Percentiles rank a stretch among this genome's conserved stretches.
phyloP scores from a whole-genome alignment of 2,797 vertebrate genomes.

The Crenichthys baileyi region DNA sequence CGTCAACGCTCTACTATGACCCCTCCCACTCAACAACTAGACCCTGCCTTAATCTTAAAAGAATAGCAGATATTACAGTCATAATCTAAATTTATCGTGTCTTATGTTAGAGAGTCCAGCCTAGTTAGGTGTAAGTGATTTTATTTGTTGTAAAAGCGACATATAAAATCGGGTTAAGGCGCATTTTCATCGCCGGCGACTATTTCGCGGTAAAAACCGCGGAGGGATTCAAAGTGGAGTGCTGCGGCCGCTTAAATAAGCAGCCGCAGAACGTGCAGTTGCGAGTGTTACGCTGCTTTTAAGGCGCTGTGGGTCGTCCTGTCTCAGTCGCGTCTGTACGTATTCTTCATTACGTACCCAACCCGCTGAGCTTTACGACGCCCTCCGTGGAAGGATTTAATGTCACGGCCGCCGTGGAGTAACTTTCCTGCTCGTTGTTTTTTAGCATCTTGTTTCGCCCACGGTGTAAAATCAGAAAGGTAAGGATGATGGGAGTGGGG shows the following conservation, averaged over 20 bases:
- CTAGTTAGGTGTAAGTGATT: rapidly evolving
- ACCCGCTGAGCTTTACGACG: constrained; percentile 32
- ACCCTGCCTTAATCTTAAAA: background rate
- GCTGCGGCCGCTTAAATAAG: constrained; percentile 57
- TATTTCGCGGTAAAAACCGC: constrained; percentile 70
- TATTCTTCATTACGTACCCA: constrained; percentile 23
- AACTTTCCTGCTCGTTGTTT: constrained; percentile 45
- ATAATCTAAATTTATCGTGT: background rate
- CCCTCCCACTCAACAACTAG: constrained; percentile 69
- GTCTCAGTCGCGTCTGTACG: constrained; percentile 29
- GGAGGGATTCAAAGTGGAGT: constrained; percentile 56
- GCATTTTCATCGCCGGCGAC: background rate
- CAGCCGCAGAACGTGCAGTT: constrained; percentile 41
- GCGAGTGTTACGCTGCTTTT: constrained; percentile 67
- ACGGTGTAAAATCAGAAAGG: constrained; percentile 46
- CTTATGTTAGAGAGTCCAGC: background rate
- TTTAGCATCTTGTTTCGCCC: constrained; percentile 33
- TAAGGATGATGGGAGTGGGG: constrained; percentile 43
- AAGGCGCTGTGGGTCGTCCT: constrained; percentile 37
- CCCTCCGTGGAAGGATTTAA: constrained; percentile 67
- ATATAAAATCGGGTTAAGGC: background rate
- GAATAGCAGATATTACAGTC: background rate
- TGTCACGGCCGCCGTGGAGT: constrained; percentile 69
- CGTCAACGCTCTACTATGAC: constrained; percentile 68
- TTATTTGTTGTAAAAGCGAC: background rate